phyloP scores from a whole-genome alignment of 1,140 invertebrate species.

The Stenopsyche tienmushanensis region DNA sequence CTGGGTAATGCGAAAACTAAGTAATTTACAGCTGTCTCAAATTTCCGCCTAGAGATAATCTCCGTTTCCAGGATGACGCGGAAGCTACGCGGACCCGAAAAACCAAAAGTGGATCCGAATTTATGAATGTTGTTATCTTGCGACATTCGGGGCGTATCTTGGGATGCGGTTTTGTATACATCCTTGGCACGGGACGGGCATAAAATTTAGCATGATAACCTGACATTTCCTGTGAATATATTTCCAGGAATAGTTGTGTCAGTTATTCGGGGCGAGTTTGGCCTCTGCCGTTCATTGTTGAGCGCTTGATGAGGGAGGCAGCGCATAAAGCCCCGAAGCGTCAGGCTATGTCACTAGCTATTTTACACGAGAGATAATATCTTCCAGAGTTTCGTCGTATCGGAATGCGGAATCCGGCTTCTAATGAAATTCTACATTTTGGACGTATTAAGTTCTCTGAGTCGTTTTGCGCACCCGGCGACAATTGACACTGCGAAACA shows the following conservation, averaged over 20 bases:
- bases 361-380: conserved; percentile 25
- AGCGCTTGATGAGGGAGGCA: conserved; percentile 13
- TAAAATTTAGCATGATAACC: not conserved
- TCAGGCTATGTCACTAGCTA: conserved; percentile 21
- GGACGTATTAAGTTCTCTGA: no score
- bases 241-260: conserved; percentile 14
- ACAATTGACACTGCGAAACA: no score
- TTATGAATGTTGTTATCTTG: not conserved
- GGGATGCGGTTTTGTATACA: not conserved
- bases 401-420: conserved; percentile 14
- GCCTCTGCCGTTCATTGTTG: conserved; percentile 2
- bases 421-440: conserved; percentile 24
- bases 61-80: no score
- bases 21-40: no score
- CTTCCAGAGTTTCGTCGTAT: conserved; percentile 20
- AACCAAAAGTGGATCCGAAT: no score
- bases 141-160: not conserved
- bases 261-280: conserved; percentile 14
- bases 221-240: not conserved
- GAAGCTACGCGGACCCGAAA: no score
- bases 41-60: no score
- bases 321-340: conserved; percentile 11
- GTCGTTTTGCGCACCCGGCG: not conserved
- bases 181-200: no score
- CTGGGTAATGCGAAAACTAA: no score